Evolutionary conservation across 2,888 invertebrate species (phyloP).

Genomic region (Drosophila aldrichi): DNA sequence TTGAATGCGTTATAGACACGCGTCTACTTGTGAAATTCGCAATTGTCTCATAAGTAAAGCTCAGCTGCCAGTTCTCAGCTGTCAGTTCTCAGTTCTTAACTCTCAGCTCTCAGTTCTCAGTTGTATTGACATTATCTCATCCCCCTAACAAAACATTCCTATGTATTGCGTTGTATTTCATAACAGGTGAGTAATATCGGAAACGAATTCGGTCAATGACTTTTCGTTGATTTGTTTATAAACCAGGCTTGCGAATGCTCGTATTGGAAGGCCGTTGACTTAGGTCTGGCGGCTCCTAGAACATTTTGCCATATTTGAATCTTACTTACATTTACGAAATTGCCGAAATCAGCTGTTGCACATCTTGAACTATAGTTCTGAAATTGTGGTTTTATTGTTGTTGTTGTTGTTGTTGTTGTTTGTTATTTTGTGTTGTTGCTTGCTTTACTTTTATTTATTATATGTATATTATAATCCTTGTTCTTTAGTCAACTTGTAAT

Average conservation of each 20-base stretch:
- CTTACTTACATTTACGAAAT: constrained; percentile 74
- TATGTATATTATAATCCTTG: constrained; percentile 47
- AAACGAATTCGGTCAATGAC: constrained; percentile 79
- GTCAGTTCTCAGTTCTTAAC: background rate
- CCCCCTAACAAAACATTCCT: constrained; percentile 11
- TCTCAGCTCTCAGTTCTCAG: constrained; percentile 17
- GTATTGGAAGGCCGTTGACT: constrained; percentile 70
- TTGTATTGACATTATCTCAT: constrained; percentile 4
- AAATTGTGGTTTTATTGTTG: constrained; percentile 30
- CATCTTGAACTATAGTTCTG: constrained; percentile 45
- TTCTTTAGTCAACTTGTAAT: constrained; percentile 32
- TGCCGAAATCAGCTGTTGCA: constrained; percentile 52
- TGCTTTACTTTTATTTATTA: background rate
- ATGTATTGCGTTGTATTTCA: constrained; percentile 63
- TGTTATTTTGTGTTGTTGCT: background rate
- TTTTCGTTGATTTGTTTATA: constrained; percentile 78
- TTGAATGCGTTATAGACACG: constrained; percentile 11
- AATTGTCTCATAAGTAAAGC: constrained; percentile 51
- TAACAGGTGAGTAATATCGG: constrained; percentile 80
- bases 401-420: background rate
- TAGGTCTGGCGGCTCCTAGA: constrained; percentile 51
- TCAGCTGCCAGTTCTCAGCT: constrained; percentile 3
- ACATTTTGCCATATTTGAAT: constrained; percentile 45
- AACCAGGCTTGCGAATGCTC: constrained; percentile 72
- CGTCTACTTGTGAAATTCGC: constrained; percentile 56